These are phyloP conservation scores for Heliocidaris erythrogramma DNA, from an alignment of 35 echinoderm and acorn worm species.

Conservation along the genomic window DNA sequence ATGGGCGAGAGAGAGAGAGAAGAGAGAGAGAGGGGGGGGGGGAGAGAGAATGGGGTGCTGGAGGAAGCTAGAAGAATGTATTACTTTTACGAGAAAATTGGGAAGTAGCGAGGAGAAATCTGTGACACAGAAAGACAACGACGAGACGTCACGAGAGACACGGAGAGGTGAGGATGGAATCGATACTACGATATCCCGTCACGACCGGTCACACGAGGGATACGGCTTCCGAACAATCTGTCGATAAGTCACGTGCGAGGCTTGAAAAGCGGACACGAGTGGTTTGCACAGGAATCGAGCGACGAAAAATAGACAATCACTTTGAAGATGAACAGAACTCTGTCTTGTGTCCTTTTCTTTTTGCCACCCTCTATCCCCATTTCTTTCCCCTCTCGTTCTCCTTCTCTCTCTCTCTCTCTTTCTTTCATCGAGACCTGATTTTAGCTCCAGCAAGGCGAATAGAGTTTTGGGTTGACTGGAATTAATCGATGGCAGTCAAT, in stretches of 20 bases:
- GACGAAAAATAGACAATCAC: conserved; percentile 17
- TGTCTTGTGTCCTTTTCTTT: background rate
- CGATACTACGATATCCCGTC: background rate
- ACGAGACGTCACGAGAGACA: background rate
- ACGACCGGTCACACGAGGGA: background rate
- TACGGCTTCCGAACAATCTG: background rate
- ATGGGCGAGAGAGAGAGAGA: background rate
- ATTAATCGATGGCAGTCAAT: background rate
- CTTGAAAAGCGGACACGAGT: conserved; percentile 9
- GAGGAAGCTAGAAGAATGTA: background rate
- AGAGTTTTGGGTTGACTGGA: background rate
- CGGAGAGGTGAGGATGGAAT: background rate
- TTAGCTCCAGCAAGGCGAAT: background rate
- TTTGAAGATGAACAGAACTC: conserved; percentile 1
- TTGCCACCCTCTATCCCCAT: background rate
- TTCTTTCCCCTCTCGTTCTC: background rate
- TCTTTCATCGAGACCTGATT: background rate
- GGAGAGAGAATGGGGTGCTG: background rate
- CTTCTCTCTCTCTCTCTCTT: background rate
- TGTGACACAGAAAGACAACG: background rate
- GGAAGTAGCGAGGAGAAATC: background rate
- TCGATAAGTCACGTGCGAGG: background rate
- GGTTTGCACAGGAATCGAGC: background rate
- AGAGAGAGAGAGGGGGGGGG: background rate
- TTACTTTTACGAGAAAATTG: background rate